Evolutionary conservation across 2,797 vertebrate species (phyloP).

Genomic region (Acipenser transmontanus): DNA sequence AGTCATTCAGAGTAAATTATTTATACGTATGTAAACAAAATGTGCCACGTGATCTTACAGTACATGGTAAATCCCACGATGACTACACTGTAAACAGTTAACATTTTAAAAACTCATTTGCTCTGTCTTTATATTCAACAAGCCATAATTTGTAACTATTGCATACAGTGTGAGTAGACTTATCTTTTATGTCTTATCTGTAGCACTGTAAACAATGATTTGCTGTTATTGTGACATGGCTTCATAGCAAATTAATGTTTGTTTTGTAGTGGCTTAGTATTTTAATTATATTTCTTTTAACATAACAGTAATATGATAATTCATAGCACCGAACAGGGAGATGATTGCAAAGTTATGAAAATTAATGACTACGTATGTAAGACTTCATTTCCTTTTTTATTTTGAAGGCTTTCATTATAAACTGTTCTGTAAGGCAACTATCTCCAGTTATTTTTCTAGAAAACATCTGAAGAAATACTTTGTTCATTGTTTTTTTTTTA

Average conservation of each 20-base stretch:
- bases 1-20: slow-evolving; percentile 14
- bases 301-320: slow-evolving; percentile 51
- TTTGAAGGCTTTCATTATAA: neutral
- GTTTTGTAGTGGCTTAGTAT: slow-evolving; percentile 38
- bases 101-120: neutral
- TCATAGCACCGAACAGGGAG: slow-evolving; percentile 52
- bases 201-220: slow-evolving; percentile 31
- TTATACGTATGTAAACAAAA: neutral
- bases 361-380: slow-evolving; percentile 40
- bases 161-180: neutral
- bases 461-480: neutral
- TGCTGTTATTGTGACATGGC: slow-evolving; percentile 10
- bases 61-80: too few relatives aligned
- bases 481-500: neutral
- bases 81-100: too few relatives aligned
- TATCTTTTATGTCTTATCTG: neutral
- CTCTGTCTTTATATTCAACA: neutral
- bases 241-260: slow-evolving; percentile 33
- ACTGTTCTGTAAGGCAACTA: neutral
- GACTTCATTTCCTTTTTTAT: slow-evolving; percentile 2
- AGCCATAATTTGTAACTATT: neutral
- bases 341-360: slow-evolving; percentile 53
- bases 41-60: too few relatives aligned
- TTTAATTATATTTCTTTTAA: slow-evolving; percentile 41
- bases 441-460: neutral